Base-by-base conservation (phyloP, 2,113 vertebrate species). In the Oxyura jamaicensis region DNA sequence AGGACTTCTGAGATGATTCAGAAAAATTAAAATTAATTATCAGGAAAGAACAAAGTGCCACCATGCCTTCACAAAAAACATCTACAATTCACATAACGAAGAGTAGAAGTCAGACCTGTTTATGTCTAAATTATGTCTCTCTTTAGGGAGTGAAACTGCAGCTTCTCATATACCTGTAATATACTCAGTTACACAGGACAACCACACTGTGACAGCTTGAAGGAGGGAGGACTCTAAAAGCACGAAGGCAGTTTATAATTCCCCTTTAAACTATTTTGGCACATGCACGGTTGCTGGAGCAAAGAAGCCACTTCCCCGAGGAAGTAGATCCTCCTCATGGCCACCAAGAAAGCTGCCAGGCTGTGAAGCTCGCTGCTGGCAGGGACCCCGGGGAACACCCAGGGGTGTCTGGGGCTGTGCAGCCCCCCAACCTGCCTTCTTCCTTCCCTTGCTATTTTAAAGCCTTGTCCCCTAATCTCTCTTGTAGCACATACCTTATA, bases 211-310 rank as follows among this genome's bases (percentile, higher is more conserved):
- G 68, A 83, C 93, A 96, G 76, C 65, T 95, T 93, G 91, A 75
- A 93, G 77, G 94, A 33, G 88, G 90, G 77, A 91, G 58, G 79
- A 85, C 50, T 83, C 73, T 58, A 65, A 91, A 96, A 90, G 90
- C 35, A 88, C 39, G 60, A 83, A 86, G 52, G n/a, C 73, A 71
- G 42, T 78, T 96, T 78, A 88, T 78, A 85, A 78, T 86, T 81
- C 60, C 68, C 90, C 86, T 18, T 1, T 33, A 90, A 94, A 83
- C 7, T 6, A 85, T 58, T 88, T 83, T 0, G 0, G 86, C 41
- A 69, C 7, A 16, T 28, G 25, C 41, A 75, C 52, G 13, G 25
- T 20, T 87, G 58, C 77, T 91, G 44, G 82, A 95, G 82, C 67
- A 66, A 53, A 50, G 87, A 96, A 83, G 68, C 42, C 35, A 19